Evolutionary conservation across 2,797 vertebrate genomes (phyloP).

Genomic region (Cynopterus sphinx): DNA sequence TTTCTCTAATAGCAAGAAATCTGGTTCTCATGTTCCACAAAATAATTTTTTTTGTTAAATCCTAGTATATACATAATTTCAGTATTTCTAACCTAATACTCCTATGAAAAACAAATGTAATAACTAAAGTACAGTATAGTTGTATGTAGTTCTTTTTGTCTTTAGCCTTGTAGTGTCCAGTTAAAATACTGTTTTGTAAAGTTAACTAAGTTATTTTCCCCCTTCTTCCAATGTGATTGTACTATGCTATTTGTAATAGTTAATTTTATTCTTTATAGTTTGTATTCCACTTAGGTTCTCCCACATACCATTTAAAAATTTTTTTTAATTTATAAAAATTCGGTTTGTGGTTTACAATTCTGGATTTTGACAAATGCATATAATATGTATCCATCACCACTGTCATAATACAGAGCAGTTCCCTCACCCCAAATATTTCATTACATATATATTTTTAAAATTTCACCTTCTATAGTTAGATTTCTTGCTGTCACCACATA

Average conservation of each 20-base stretch:
- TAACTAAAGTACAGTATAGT: background rate
- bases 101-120: background rate
- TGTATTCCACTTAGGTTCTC: background rate
- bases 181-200: background rate
- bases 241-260: constrained; percentile 20
- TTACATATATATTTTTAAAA: background rate
- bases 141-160: background rate
- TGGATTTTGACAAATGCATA: constrained; percentile 18
- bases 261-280: background rate
- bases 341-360: background rate
- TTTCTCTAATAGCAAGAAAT: background rate
- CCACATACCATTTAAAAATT: background rate
- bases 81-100: background rate
- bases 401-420: background rate
- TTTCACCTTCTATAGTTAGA: no score
- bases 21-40: background rate
- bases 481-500: no score
- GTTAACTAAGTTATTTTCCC: background rate
- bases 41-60: constrained; percentile 16
- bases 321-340: background rate
- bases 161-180: background rate
- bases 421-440: background rate
- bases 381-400: background rate
- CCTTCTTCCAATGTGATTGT: background rate
- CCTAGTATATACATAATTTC: background rate